Percentiles rank a stretch among this genome's conserved stretches.
phyloP scores from a whole-genome alignment of 2,888 invertebrate species.

The Subacronicta megacephala region DNA sequence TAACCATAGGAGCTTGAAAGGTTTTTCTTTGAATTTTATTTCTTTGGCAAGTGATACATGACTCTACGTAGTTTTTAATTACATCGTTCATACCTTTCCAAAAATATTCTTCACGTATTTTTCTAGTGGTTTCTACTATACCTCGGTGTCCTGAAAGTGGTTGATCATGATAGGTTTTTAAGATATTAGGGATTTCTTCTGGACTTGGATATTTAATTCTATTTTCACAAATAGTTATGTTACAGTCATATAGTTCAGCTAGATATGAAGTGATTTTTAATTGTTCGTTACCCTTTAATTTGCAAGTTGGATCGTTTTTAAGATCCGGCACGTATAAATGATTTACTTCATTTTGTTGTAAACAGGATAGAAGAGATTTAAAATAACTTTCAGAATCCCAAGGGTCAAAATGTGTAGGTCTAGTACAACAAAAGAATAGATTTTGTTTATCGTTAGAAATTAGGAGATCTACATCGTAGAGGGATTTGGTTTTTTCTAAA shows the following conservation, averaged over 20 bases:
- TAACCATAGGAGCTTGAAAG: slow-evolving; percentile 63
- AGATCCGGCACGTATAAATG: slow-evolving; percentile 53
- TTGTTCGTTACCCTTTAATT: slow-evolving; percentile 46
- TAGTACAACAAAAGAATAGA: slow-evolving; percentile 37
- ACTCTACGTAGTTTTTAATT: slow-evolving; percentile 58
- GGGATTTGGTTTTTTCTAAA: slow-evolving; percentile 44
- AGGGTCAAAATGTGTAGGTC: slow-evolving; percentile 49
- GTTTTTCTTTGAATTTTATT: slow-evolving; percentile 61
- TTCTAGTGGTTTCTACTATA: slow-evolving; percentile 57
- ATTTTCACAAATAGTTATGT: slow-evolving; percentile 57
- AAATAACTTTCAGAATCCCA: slow-evolving; percentile 63
- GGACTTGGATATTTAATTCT: slow-evolving; percentile 46
- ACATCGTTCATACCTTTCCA: slow-evolving; percentile 63
- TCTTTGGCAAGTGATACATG: slow-evolving; percentile 55
- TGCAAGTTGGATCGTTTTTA: slow-evolving; percentile 46
- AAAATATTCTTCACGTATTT: slow-evolving; percentile 58
- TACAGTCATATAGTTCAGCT: slow-evolving; percentile 54
- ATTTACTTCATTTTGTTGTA: slow-evolving; percentile 48
- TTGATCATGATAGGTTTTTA: slow-evolving; percentile 59
- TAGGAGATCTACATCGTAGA: slow-evolving; percentile 55
- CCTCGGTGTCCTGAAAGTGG: slow-evolving; percentile 62
- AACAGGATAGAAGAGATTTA: slow-evolving; percentile 54
- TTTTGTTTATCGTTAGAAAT: slow-evolving; percentile 56
- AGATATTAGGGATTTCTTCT: slow-evolving; percentile 57
- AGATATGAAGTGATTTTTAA: slow-evolving; percentile 53